Evolutionary conservation across 2,797 vertebrate species (phyloP).

Genomic region (Trachops cirrhosus): DNA sequence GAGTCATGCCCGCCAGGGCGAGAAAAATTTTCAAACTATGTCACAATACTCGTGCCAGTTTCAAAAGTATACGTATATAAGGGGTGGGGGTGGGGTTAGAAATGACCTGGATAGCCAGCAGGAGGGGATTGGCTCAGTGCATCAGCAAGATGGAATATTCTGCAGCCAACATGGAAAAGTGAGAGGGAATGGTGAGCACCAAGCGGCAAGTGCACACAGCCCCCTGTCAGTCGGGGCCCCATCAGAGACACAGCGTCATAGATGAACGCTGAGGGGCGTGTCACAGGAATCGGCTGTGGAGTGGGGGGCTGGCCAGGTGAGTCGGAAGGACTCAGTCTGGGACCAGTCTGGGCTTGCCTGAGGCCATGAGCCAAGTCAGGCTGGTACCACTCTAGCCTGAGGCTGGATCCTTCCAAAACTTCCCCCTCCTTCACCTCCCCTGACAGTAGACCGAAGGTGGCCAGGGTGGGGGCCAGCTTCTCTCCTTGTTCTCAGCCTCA

Average conservation of each 20-base stretch:
- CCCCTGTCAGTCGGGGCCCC: too few species aligned
- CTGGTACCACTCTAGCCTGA: neutral
- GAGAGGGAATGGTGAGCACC: neutral
- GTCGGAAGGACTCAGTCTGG: neutral
- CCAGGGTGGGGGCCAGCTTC: neutral
- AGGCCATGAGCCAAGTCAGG: neutral
- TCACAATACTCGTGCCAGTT: neutral
- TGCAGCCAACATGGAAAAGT: neutral
- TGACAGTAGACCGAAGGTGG: neutral
- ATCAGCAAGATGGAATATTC: neutral
- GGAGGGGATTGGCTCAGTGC: neutral
- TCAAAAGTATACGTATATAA: too few species aligned
- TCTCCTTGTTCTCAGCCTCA: neutral
- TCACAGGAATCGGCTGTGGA: too few species aligned
- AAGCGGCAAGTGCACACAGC: fast-evolving
- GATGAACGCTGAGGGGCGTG: neutral
- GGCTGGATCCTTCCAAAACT: neutral
- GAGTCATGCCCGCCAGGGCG: neutral
- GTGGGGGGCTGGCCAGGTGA: neutral
- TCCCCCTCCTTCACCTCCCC: too few species aligned
- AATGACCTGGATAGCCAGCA: neutral
- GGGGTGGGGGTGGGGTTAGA: neutral
- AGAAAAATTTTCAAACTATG: neutral
- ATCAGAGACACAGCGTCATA: neutral
- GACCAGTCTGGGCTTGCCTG: neutral